Evolutionary conservation across 23 tunicate species (phyloP), one percentile per base, ranked within the genome.

Genomic region (Oikopleura dioica): DNA sequence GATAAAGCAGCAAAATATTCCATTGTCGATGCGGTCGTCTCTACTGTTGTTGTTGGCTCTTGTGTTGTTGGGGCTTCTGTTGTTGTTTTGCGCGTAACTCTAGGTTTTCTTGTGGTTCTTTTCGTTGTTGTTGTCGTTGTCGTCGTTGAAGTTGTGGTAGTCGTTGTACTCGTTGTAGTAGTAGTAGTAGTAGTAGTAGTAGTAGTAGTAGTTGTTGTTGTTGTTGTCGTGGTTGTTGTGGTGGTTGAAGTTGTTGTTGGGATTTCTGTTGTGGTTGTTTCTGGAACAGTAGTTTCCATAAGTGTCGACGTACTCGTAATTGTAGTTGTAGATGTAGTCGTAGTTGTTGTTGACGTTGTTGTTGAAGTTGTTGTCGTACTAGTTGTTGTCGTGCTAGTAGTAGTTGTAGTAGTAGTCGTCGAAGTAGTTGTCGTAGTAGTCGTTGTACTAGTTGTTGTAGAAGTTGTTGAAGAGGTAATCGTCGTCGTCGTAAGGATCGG

Each of bases 171-270:
- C 23, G 75, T 29, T 16, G 75, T 68, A 16, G 16, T 68, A 5
- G 75, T 29, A 5, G 75, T 29, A 29, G 75, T 12, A 12, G 75
- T 68, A 9, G 75, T 29, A 9, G 75, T 68, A 5, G 75, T 68
- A 12, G 75, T 68, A 5, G 75, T 29, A 29, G 75, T 29, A 29
- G n/a, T 68, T 29, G 75, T 68, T 68, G 26, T 29, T n/a, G 75
- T 29, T 29, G 75, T 68, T 9, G 75, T 12, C 23, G 75, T 29
- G 9, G 26, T 29, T 29, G 75, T 68, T 29, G 75, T 68, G 34
- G 75, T 29, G 34, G 75, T 29, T 68, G 75, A 29, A 68, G 75
- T 68, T n/a, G 75, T 29, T 12, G n/a, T 29, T 68, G 75, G 12
- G 35, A 32, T 68, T 68, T 30, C 9, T 12, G 75, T 68, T 29